Evolutionary conservation across 2,888 invertebrate genomes (phyloP), one percentile per base, ranked within the genome.

Genomic region (Argyresthia albistria): DNA sequence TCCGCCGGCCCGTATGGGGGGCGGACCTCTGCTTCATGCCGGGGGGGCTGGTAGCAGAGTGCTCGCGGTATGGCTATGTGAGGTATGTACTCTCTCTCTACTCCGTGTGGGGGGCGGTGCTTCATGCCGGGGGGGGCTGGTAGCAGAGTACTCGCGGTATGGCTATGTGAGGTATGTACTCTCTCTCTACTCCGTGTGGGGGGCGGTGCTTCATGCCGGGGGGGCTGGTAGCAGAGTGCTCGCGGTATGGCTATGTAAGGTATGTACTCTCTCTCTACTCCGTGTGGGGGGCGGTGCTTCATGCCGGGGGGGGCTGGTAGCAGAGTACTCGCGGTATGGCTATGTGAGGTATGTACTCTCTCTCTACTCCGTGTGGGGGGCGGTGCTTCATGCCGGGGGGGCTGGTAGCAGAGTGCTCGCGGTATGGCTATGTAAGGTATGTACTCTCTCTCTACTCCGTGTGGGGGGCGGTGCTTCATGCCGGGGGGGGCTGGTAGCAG

Each of bases 1-100:
- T 98, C 37, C 89, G 95, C 54, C 92, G 95, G 35, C 96, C 96
- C 0, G 90, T 97, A 9, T 96, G 96, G 92, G 91, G 97, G 45
- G 90, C 93, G 0, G 97, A 95, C 65, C 89, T 96, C 0, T 89
- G 91, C n/a, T 97, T 96, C 75, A 69, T 96, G 50, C 90, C 91
- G 4, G 87, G 90, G 4, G 88, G 89, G 1, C 73, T 93, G 56
- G 78, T 92, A 35, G 93, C 92, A 1, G 93, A 93, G 3, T 93
- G 93, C 60, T 95, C 97, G 0, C 92, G 94, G 60, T 91, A 95
- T 72, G 97, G 97, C 25, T 93, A 96, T 76, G 93, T 97, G 60
- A 89, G 93, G 88, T 87, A 53, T 45, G 55, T 50, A n/a, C n/a
- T n/a, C n/a, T n/a, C n/a, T n/a, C 89, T 95, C 53, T 92, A 95